phyloP scores from a whole-genome alignment of 2,797 vertebrate genomes.

The Podarcis siculus region DNA sequence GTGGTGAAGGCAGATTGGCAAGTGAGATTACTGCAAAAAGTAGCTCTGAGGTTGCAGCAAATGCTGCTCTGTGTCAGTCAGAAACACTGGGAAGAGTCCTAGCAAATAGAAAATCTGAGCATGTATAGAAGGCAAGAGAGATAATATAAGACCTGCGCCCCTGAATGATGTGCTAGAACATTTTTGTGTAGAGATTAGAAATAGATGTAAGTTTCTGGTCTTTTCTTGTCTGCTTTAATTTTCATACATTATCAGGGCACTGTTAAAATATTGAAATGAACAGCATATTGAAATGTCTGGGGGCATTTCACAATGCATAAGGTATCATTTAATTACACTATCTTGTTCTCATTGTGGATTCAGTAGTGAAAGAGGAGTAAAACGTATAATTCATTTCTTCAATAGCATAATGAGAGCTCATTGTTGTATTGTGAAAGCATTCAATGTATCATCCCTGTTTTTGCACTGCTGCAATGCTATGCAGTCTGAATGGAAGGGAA shows the following conservation, averaged over 20 bases:
- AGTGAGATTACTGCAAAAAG: not conserved
- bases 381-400: conserved; percentile 46
- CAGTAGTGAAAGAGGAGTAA: conserved; percentile 44
- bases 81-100: not conserved
- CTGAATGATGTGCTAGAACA: not conserved
- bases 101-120: not conserved
- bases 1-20: no score
- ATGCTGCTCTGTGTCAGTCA: not conserved
- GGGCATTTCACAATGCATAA: conserved; percentile 46
- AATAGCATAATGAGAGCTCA: conserved; percentile 51
- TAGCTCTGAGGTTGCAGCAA: not conserved
- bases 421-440: conserved; percentile 44
- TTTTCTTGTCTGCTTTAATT: conserved; percentile 25
- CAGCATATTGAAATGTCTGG: conserved; percentile 36
- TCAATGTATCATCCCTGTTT: conserved; percentile 20
- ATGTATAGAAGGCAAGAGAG: not conserved
- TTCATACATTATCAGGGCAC: conserved; percentile 3
- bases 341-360: conserved; percentile 40
- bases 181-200: conserved; percentile 5
- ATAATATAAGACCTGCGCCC: not conserved
- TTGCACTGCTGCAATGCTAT: not conserved
- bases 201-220: not conserved
- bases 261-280: conserved; percentile 52
- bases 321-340: conserved; percentile 58
- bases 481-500: not conserved